Conservation (phyloP, 2,888 invertebrate species). For the Petrolisthes cinctipes region DNA sequence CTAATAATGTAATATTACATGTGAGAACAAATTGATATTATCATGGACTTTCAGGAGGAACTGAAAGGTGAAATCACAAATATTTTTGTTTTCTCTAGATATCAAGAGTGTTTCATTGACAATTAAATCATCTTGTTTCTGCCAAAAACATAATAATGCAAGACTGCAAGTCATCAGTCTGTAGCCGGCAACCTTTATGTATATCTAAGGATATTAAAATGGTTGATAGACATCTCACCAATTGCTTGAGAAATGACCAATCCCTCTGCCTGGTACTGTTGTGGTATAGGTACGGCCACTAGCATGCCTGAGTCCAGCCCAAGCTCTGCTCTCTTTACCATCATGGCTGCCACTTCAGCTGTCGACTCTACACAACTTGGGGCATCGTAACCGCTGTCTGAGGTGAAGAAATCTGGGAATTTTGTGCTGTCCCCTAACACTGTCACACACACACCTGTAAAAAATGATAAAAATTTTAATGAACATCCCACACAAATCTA, state of each 20-base stretch:
- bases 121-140: no score
- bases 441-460: slow-evolving; percentile 85
- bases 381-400: slow-evolving; percentile 79
- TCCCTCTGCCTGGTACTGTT: slow-evolving; percentile 71
- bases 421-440: slow-evolving; percentile 77
- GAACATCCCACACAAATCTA: no score
- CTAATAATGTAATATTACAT: no score
- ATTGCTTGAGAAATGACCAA: slow-evolving; percentile 54
- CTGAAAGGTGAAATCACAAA: no score
- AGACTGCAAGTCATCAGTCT: not conserved
- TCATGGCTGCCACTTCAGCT: slow-evolving; percentile 80
- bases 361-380: slow-evolving; percentile 79
- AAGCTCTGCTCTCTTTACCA: slow-evolving; percentile 75
- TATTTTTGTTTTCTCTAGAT: no score
- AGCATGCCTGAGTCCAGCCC: slow-evolving; percentile 81
- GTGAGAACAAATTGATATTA: no score
- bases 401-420: slow-evolving; percentile 95
- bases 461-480: not conserved
- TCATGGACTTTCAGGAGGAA: no score
- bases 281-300: slow-evolving; percentile 91
- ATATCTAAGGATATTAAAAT: not conserved
- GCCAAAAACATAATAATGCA: no score
- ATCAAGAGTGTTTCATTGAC: no score
- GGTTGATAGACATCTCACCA: slow-evolving; percentile 56
- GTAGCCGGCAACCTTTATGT: not conserved